Evolutionary conservation across 2,797 vertebrate species (phyloP).

Genomic region (Melanotaenia parkinsoni): DNA sequence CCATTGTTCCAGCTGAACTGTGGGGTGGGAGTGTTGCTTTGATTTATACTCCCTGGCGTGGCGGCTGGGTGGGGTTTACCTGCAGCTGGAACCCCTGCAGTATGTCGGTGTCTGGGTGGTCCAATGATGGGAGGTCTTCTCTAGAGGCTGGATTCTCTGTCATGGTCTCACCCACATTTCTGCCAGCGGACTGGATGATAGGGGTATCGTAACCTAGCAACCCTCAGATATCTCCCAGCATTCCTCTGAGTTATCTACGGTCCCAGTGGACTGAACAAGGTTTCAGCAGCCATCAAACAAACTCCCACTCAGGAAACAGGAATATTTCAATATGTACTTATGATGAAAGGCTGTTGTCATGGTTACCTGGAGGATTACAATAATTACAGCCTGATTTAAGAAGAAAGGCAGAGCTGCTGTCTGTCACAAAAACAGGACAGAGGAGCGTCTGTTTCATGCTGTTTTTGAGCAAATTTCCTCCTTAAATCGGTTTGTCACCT

Average conservation of each 20-base stretch:
- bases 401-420: not conserved
- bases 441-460: not conserved
- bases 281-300: not conserved
- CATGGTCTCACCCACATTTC: slow-evolving; percentile 41
- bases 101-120: slow-evolving; percentile 28
- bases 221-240: slow-evolving; percentile 53
- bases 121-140: slow-evolving; percentile 48
- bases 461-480: slow-evolving; percentile 3
- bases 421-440: not conserved
- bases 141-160: slow-evolving; percentile 30
- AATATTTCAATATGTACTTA: not conserved
- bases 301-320: not conserved
- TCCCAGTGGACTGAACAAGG: slow-evolving; percentile 2
- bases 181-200: slow-evolving; percentile 58
- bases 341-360: not conserved
- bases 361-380: not conserved
- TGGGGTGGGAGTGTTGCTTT: not conserved
- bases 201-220: slow-evolving; percentile 64
- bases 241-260: slow-evolving; percentile 38
- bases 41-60: not conserved
- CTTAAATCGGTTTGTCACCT: not conserved
- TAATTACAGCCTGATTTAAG: not conserved
- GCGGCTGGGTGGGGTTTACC: slow-evolving; percentile 26
- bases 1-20: not conserved
- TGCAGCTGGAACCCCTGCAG: slow-evolving; percentile 5